These are phyloP conservation scores for Epinephelus cyanopodus DNA, from an alignment of 2,113 vertebrate genomes.

Conservation along the genomic window DNA sequence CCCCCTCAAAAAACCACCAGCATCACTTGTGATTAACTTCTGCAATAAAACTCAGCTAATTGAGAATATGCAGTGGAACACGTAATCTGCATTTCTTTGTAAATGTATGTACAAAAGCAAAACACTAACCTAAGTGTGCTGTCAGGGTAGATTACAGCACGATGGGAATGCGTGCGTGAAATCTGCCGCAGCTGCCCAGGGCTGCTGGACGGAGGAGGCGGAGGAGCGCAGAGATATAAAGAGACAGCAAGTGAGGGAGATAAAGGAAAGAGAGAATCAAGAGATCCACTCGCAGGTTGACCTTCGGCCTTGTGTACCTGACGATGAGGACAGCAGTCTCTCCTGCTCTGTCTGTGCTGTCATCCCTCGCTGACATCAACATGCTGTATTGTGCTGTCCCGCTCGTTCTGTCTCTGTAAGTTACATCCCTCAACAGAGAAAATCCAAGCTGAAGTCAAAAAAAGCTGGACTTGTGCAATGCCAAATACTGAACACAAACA, in stretches of 20 bases:
- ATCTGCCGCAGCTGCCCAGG: conserved; percentile 75
- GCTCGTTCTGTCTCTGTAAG: conserved; percentile 35
- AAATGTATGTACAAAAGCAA: conserved; percentile 57
- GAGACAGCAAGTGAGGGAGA: conserved; percentile 37
- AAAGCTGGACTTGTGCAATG: not conserved
- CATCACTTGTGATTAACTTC: conserved; percentile 51
- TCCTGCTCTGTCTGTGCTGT: conserved; percentile 40
- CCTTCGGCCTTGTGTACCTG: conserved; percentile 65
- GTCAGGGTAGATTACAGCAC: conserved; percentile 74
- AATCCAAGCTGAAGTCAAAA: not conserved
- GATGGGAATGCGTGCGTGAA: conserved; percentile 73
- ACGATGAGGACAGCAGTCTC: conserved; percentile 43
- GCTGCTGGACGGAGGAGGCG: conserved; percentile 58
- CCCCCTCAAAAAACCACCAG: conserved; percentile 5
- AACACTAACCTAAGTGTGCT: conserved; percentile 70
- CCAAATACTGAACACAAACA: not conserved
- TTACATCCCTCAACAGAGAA: conserved; percentile 12
- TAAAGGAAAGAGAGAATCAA: conserved; percentile 28
- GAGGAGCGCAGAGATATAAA: conserved; percentile 36
- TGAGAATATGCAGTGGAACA: conserved; percentile 46
- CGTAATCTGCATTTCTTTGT: conserved; percentile 53
- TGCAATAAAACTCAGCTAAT: conserved; percentile 54
- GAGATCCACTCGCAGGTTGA: conserved; percentile 42
- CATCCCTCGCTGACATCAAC: conserved; percentile 61
- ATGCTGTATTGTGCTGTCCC: conserved; percentile 48